Evolutionary conservation across 2,888 invertebrate genomes (phyloP), one percentile per base, ranked within the genome.

Genomic region (Hydrotaea cyrtoneurina): DNA sequence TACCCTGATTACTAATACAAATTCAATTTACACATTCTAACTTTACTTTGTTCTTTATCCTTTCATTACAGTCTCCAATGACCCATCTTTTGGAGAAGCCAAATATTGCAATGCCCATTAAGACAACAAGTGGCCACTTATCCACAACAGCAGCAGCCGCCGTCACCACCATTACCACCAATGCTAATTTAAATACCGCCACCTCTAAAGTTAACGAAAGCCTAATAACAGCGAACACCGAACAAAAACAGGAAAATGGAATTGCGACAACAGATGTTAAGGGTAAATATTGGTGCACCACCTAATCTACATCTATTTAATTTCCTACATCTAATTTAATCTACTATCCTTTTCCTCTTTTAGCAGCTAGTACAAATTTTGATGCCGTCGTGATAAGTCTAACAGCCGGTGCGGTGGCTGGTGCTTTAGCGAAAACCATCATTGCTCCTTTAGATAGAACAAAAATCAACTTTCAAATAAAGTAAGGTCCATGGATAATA

Each of bases 391-490:
- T 96, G 86, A 96, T 97, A 81, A 98, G 98, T 88, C 94, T 99
- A 87, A 92, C 95, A 72, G 96, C 99, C 0, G 99, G 99, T 43
- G 99, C 99, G 0, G 93, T 96, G 21, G 99, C 99, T 36, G 99
- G 99, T 21, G 98, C 98, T 2, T 88, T 97, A 82, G 99, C 99
- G 31, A 99, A 99, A 93, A 98, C 99, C 0, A 95, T 95, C 66
- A 99, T 99, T 88, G 99, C 99, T 1, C 99, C 99, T 0, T 93
- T 99, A 76, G 99, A 99, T 93, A 94, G 99, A 85, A 97, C 99
- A 86, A 99, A 99, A 94, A 99, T 99, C 88, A 98, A 98, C 93
- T 99, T 99, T 92, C 99, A 99, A 94, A 96, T 96, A 89, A 95
- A 95, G 94, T 95, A 92, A 93, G 79, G 69, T 71, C 53, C 11